These are phyloP conservation scores for Emydoidea blandingii DNA, from an alignment of 2,797 vertebrate species.

Conservation along the genomic window DNA sequence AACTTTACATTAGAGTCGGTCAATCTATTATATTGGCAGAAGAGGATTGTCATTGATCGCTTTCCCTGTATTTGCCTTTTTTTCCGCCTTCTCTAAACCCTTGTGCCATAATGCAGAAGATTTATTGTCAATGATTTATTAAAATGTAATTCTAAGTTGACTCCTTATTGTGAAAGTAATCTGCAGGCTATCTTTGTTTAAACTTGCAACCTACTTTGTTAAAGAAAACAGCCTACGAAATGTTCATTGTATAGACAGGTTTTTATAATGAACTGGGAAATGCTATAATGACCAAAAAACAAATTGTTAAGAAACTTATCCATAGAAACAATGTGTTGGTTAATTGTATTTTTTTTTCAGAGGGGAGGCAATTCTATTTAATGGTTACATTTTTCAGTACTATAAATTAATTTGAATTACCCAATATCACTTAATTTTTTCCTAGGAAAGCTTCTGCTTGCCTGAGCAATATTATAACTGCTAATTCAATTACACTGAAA, in stretches of 20 bases:
- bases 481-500: conserved; percentile 88
- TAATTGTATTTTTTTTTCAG: conserved; percentile 81
- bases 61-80: conserved; percentile 82
- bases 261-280: conserved; percentile 84
- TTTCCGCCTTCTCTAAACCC: conserved; percentile 74
- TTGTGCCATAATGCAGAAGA: conserved; percentile 81
- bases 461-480: conserved; percentile 86
- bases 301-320: conserved; percentile 83
- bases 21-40: conserved; percentile 82
- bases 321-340: conserved; percentile 82
- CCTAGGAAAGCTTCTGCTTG: conserved; percentile 86
- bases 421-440: conserved; percentile 86
- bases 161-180: conserved; percentile 84
- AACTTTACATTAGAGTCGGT: conserved; percentile 78
- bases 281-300: conserved; percentile 81
- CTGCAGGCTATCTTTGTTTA: conserved; percentile 84
- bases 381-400: conserved; percentile 83
- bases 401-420: conserved; percentile 85
- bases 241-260: conserved; percentile 85
- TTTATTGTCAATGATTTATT: conserved; percentile 88
- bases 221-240: conserved; percentile 85
- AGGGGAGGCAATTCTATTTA: conserved; percentile 80
- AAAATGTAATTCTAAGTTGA: conserved; percentile 86
- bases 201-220: conserved; percentile 83
- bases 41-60: conserved; percentile 84